Percentiles rank a stretch among this genome's conserved stretches.
Evolutionary conservation across 2,888 invertebrate genomes (phyloP).

Genomic region (Trypoxylon attenuatum): DNA sequence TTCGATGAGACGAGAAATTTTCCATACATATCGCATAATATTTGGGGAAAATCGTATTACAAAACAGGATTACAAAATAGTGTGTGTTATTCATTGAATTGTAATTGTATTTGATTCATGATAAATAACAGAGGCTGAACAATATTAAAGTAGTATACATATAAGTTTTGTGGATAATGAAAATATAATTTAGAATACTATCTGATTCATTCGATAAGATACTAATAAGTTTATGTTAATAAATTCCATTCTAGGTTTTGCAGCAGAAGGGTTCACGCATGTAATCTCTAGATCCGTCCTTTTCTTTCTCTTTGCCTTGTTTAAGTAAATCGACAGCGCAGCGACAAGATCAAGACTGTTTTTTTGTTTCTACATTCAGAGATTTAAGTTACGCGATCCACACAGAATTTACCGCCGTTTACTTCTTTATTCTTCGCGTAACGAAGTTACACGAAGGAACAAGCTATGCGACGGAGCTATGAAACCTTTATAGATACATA

Average conservation of each 20-base stretch:
- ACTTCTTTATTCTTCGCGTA: slow-evolving; percentile 25
- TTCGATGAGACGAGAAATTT: no score
- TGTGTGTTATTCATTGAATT: no score
- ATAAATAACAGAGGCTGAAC: slow-evolving; percentile 51
- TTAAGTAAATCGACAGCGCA: slow-evolving; percentile 57
- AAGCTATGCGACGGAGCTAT: slow-evolving; percentile 34
- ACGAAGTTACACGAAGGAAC: slow-evolving; percentile 18
- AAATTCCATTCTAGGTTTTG: slow-evolving; percentile 79
- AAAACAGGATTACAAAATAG: no score
- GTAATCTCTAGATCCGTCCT: slow-evolving; percentile 77
- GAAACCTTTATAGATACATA: slow-evolving; percentile 34
- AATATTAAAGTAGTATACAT: slow-evolving; percentile 10
- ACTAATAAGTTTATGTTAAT: no score
- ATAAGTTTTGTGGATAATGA: no score
- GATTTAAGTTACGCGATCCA: slow-evolving; percentile 42
- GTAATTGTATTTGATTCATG: no score
- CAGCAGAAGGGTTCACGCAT: slow-evolving; percentile 96
- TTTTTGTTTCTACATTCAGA: slow-evolving; percentile 54
- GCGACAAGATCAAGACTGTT: slow-evolving; percentile 67
- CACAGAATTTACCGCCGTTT: slow-evolving; percentile 27
- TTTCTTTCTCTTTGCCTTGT: slow-evolving; percentile 58
- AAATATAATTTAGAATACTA: no score
- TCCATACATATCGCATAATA: no score
- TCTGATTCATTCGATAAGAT: no score
- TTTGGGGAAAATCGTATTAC: no score